A percentile compares a stretch with the other conserved stretches of the same genome.
phyloP scores from a whole-genome alignment of 2,888 invertebrate genomes.

The Celastrina argiolus region DNA sequence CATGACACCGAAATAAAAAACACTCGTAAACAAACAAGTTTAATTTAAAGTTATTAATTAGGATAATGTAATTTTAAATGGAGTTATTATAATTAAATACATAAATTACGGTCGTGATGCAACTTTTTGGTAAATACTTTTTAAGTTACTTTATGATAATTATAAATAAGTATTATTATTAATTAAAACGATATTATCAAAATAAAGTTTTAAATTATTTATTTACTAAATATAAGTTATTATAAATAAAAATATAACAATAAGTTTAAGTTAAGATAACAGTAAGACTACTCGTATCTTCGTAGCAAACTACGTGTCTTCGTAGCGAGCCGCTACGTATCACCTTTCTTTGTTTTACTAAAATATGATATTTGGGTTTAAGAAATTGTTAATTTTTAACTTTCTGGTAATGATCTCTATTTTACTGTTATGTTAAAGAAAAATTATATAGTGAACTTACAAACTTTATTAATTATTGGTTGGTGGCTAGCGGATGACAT shows the following conservation, averaged over 20 bases:
- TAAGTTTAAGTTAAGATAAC: not conserved
- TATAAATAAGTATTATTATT: too few species aligned
- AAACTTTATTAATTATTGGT: too few species aligned
- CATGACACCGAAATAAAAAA: not conserved
- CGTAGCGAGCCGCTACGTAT: not conserved
- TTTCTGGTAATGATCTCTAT: too few species aligned
- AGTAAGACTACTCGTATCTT: not conserved
- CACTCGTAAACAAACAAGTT: not conserved
- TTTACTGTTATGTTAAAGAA: too few species aligned
- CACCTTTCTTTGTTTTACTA: not conserved
- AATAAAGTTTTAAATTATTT: too few species aligned
- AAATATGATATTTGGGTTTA: too few species aligned
- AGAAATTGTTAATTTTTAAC: too few species aligned
- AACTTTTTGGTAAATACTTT: not conserved
- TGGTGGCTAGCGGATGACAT: not conserved
- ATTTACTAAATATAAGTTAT: too few species aligned
- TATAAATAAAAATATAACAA: not conserved
- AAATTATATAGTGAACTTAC: too few species aligned
- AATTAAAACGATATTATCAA: too few species aligned
- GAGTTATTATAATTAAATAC: not conserved
- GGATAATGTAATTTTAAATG: not conserved
- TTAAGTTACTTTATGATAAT: too few species aligned
- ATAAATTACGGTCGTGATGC: not conserved
- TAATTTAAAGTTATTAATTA: not conserved
- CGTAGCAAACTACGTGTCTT: constrained; percentile 4